Base-by-base conservation (phyloP, 2,888 invertebrate genomes). In the Cheilosia pagana region DNA sequence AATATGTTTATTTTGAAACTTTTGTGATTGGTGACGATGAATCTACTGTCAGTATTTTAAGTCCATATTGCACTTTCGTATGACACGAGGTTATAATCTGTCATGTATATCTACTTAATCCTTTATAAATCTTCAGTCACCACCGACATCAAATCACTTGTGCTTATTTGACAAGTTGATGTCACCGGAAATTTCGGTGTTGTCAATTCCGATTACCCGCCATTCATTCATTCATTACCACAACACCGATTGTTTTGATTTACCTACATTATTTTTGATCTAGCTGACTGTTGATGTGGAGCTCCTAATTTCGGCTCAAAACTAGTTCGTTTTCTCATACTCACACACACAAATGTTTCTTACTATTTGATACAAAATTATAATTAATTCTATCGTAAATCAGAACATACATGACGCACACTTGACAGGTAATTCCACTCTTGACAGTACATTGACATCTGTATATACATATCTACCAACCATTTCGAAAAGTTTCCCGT, bases 361-460 rank as follows among this genome's bases (percentile, higher is more conserved):
- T 10, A 35, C 35, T 35, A 35, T 31, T 31, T 31, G 10, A 10
- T 43, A 45, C 52, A 45, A 28, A 55, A 67, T 53, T 21, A 55
- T 43, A 52, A 60, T 45, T 28, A 39, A 41, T 52, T 35, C 1
- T 35, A 68, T 45, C 21, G 39, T 31, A 43, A 67, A 52, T 75
- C 57, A 59, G 31, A 35, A 14, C 0, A 6, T 43, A 7, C 16
- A 1, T 43, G 41, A 52, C 60, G 41, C 28, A 43, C 52, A 52
- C 43, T n/a, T 6, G 14, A 14, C 16, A 43, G 19, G 16, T 67
- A 35, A 76, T 52, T 23, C 52, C 41, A 59, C 52, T 59, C 52
- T 59, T 14, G 28, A n/a, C 31, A 50, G 59, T 57, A 7, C 75
- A 59, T 75, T 75, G 57, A 75, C 67, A 50, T 59, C 16, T 48